Evolutionary conservation across 2,797 vertebrate genomes (phyloP).

Genomic region (Adrianichthys oophorus): DNA sequence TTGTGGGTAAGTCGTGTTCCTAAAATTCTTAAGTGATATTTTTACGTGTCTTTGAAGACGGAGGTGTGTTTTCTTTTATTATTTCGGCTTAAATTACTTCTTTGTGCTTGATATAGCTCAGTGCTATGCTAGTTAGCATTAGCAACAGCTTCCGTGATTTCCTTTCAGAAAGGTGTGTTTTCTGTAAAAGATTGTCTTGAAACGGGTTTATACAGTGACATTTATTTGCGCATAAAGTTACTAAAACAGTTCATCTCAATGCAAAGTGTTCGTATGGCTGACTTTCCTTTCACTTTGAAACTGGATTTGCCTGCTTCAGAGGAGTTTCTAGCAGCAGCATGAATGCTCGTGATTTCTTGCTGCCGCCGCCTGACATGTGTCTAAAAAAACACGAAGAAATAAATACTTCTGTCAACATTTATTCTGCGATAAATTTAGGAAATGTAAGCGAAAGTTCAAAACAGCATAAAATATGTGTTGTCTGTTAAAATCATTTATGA

Average conservation of each 20-base stretch:
- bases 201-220: fast-evolving
- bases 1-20: constrained; percentile 51
- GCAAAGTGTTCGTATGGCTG: neutral
- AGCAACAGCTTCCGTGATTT: constrained; percentile 16
- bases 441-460: too few relatives aligned
- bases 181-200: neutral
- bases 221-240: fast-evolving
- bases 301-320: neutral
- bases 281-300: neutral
- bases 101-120: constrained; percentile 54
- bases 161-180: constrained; percentile 1
- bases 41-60: neutral
- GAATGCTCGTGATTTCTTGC: constrained; percentile 69
- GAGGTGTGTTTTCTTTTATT: neutral
- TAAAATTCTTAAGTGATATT: fast-evolving
- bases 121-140: constrained; percentile 56
- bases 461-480: too few relatives aligned
- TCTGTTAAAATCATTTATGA: too few relatives aligned
- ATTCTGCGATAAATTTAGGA: too few relatives aligned
- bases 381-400: too few relatives aligned
- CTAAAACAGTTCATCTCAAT: fast-evolving
- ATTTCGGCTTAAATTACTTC: constrained; percentile 25
- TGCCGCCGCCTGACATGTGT: constrained; percentile 2
- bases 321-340: constrained; percentile 44
- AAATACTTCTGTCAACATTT: too few relatives aligned